Evolutionary conservation across 2,113 vertebrate species (phyloP), one percentile per base, ranked within the genome.

Genomic region (Suncus etruscus): DNA sequence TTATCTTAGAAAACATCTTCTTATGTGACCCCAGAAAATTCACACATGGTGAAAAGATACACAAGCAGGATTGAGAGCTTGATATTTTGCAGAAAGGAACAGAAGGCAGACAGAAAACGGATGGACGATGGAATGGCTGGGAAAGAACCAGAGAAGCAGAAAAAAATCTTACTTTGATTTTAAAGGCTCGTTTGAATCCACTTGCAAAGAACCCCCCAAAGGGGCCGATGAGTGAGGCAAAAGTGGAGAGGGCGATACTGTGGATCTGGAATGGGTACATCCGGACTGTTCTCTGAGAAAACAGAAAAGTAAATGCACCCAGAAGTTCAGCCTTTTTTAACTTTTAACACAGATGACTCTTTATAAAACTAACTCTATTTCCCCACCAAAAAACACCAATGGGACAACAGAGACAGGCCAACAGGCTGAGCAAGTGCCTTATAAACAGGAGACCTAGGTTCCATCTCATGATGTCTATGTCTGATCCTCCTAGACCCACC

Each of bases 201-300:
- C 99, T 99, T 84, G 99, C 99, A 5, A 99, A 99, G 98, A 99
- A 99, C 3, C 99, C 99, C 20, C 99, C 99, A 0, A 99, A 99
- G 0, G 99, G 99, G 5, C 99, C 99, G 1, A 99, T 98, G 89
- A 99, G 98, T 14, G 99, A 99, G 91, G 99, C 99, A 0, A 99
- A 99, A 4, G 98, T 98, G 31, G 99, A 99, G 2, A 99, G 98
- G 0, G 99, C 99, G 0, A 99, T 98, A 97, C 99, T 99, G 98
- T 99, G 99, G 95, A 99, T 99, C 97, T 99, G 99, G 98, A 99
- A 99, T 0, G 99, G 99, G 89, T 98, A 99, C 96, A 99, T 98
- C 95, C 98, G 97, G 74, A 99, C 97, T 0, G 98, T 99, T 95
- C 98, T 98, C 99, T 99, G 97, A 54, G 29, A 5, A 87, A 85